Evolutionary conservation across 1,140 invertebrate genomes (phyloP), one percentile per base, ranked within the genome.

Genomic region (Hypsibius dujardini): DNA sequence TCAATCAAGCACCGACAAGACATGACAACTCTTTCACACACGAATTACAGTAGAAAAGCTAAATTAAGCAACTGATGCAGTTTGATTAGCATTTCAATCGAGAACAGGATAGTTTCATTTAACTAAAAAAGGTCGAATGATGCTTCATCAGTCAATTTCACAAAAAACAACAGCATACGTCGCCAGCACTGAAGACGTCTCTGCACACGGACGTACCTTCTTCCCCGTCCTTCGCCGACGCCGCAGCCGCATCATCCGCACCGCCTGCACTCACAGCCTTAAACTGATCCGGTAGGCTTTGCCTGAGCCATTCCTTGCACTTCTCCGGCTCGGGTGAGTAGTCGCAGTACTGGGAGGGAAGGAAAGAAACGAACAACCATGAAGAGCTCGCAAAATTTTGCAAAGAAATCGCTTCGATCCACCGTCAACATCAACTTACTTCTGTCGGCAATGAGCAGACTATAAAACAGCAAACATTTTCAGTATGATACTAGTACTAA

Each of bases 271-370:
- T 71, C 73, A 90, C 84, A 80, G 89, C 90, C 78, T 92, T 88
- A 80, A 96, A 95, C 80, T 94, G 88, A 62, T 87, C 86, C 1
- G 95, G 94, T 70, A 98, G 81, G 84, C 96, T 88, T 76, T 89
- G 88, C 79, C 96, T 90, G 62, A 97, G 78, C 95, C 95, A 98
- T 76, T 89, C 86, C 79, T 94, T 95, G 78, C 95, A 98, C 81
- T 95, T 95, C 72, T 95, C 94, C 81, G 92, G 92, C 78, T 94
- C 90, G 56, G 93, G 92, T 82, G 95, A 95, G 81, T 92, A 96
- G 84, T 97, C 94, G 79, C 95, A 98, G 78, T 97, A 98, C 87
- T 92, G 78, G 62, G 83, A 79, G 69, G 77, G 78, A 77, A 77
- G 71, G 40, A 76, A 74, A 75, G 78, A 80, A 74, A 77, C 77